Evolutionary conservation across 2,888 invertebrate species (phyloP), one percentile per base, ranked within the genome.

Genomic region (Himalopsyche anomala): DNA sequence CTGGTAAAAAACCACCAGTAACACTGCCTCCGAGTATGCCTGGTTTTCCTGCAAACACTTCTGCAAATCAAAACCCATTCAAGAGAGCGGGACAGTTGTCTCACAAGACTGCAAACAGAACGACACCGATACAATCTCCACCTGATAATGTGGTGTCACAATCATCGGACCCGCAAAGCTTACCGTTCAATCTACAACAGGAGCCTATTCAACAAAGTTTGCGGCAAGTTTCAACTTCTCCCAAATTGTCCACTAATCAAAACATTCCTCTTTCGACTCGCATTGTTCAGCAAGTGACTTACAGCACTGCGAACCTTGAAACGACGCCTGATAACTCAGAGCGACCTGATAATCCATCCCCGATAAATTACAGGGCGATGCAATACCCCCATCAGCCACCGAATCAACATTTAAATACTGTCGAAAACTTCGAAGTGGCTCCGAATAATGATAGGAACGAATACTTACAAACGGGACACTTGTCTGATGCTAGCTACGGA

Each of bases 381-480:
- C 89, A 91, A 15, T 91, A 91, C 40, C 91, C 90, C 82, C 88
- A 82, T 88, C 81, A 79, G 17, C 38, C 81, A 69, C 11, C 85
- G 84, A 87, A 82, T n/a, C 80, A 87, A 28, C 88, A 87, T 56
- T 89, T 89, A 80, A 90, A 90, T 85, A 90, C 92, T 83, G 93
- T 93, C 1, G 94, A 94, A 87, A 94, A 94, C 90, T 91, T 94
- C 89, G 95, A 95, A 91, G 93, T 95, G 45, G 94, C 94, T 15
- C 95, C 95, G 0, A 95, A 94, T 87, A 95, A 94, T 90, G 96
- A 96, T 89, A 93, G 96, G 86, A 96, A 96, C 90, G 95, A 96
- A 90, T 96, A 96, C 90, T 91, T 96, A 86, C 96, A 96, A 91
- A 96, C 96, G 3, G 96, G 96, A 28, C 96, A 96, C 90, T 91